Conservation (phyloP, 2,888 invertebrate genomes). For the Harpalus rufipes region DNA sequence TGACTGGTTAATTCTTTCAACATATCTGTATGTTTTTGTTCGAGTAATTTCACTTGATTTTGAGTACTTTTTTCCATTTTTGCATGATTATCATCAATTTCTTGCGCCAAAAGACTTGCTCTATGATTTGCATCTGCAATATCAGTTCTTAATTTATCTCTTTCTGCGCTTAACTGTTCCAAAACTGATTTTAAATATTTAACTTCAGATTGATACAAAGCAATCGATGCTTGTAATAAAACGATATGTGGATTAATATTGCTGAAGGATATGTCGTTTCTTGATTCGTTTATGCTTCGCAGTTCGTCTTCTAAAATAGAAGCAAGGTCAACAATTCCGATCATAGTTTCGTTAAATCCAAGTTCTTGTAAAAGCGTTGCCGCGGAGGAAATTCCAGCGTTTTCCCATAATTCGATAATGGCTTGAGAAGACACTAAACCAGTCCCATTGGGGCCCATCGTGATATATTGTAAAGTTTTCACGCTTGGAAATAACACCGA, state of each 20-base stretch:
- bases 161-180: conserved; percentile 86
- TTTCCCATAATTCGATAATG: conserved; percentile 86
- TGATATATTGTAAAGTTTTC: conserved; percentile 75
- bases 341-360: conserved; percentile 81
- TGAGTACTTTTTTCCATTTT: conserved; percentile 88
- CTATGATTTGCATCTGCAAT: conserved; percentile 90
- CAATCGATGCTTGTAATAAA: conserved; percentile 83
- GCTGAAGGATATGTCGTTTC: conserved; percentile 72
- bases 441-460: conserved; percentile 75
- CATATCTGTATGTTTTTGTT: conserved; percentile 88
- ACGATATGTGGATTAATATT: conserved; percentile 76
- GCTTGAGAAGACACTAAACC: conserved; percentile 77
- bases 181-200: conserved; percentile 80
- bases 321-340: conserved; percentile 82
- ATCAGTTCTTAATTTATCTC: conserved; percentile 89
- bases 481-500: conserved; percentile 73
- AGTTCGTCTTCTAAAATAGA: conserved; percentile 85
- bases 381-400: conserved; percentile 83
- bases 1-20: conserved; percentile 85
- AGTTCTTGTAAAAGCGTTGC: conserved; percentile 83
- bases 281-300: conserved; percentile 70
- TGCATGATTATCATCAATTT: conserved; percentile 94
- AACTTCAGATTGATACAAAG: conserved; percentile 84
- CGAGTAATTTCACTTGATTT: conserved; percentile 84
- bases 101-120: conserved; percentile 89